Evolutionary conservation across 2,113 vertebrate species (phyloP), one percentile per base, ranked within the genome.

Genomic region (Rhabdomys dilectus): DNA sequence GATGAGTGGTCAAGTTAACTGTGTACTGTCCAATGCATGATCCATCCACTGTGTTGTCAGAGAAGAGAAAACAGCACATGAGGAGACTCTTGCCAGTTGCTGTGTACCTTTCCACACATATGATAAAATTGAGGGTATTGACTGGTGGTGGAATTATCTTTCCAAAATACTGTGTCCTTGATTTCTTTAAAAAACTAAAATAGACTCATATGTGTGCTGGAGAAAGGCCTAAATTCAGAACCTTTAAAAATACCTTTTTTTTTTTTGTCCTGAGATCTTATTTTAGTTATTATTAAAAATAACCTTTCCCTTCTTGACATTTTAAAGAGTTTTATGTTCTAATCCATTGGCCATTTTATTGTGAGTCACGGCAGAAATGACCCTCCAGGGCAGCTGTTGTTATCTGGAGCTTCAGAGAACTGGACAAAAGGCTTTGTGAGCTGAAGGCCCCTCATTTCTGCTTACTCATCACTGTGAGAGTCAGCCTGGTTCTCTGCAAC

Each of bases 201-300:
- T 97, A 97, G 97, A 78, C 42, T 88, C 9, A 2, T 91, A 90
- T 62, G 62, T 80, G 91, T 96, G 96, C 94, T 92, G 91, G 81
- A 78, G 85, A 93, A 86, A 95, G 86, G 92, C 91, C 96, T 96
- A 92, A 93, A 97, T 97, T 91, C 94, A 93, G 96, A 93, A 85
- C 85, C 93, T 97, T 73, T 97, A 97, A 98, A 98, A 98, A 98
- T 95, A 95, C 81, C 95, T 66, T 94, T 39, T 70, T 89, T 53
- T 91, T 91, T 77, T 94, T 94, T 84, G 96, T 96, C 92, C 96
- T 51, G 53, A 96, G 94, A 94, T 97, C 88, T 95, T 97, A 95
- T 95, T 98, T 96, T 98, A 97, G 96, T 73, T 85, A 92, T 88
- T 97, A 96, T 97, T 97, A 96, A 97, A 97, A 97, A 97, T 97